Base-by-base conservation (phyloP, 2,113 vertebrate species). In the Vidua macroura region DNA sequence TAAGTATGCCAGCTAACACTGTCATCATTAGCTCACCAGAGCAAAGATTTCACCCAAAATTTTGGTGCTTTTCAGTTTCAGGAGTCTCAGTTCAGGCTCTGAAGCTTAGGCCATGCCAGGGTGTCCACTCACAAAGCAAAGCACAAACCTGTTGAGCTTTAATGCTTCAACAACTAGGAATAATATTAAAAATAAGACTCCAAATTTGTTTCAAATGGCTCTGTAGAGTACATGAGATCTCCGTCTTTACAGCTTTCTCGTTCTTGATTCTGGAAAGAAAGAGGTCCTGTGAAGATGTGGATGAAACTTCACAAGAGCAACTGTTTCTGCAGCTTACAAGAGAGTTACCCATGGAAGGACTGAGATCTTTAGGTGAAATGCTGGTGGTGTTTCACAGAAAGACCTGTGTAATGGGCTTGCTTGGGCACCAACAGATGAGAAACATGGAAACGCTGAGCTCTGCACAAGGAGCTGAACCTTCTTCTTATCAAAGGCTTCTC, bases 111-210 rank as follows among this genome's bases (percentile, higher is more conserved):
- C 23, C 37, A 52, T 7, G 7, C 12, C 14, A 60, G 14, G 4
- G 12, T 41, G 13, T n/a, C 23, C 22, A 66, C 24, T 33, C 64
- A 83, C 0, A 2, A 76, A 83, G 17, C 0, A 0, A 60, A 92
- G 15, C 20, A 48, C 30, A 22, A 22, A 81, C 7, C 3, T 18
- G 7, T 74, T 69, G 28, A 24, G 6, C 1, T 74, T 83, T 31
- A 52, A 51, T 82, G 14, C 9, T 75, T 82, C 6, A 9, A 75
- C 4, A 76, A 13, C 15, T n/a, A 64, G 44, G 24, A 52, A 60
- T 59, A 73, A 43, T 4, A 21, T 2, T 3, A 20, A 52, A 73
- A 84, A 46, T 16, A 48, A 52, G 39, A 11, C 24, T 68, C 11
- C 15, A 69, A 8, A 41, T 59, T 63, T 35, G 2, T 74, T 84